A percentile compares a stretch with the other conserved stretches of the same genome.
phyloP scores from a whole-genome alignment of 2,113 vertebrate species.

The Dryoscopus gambensis region DNA sequence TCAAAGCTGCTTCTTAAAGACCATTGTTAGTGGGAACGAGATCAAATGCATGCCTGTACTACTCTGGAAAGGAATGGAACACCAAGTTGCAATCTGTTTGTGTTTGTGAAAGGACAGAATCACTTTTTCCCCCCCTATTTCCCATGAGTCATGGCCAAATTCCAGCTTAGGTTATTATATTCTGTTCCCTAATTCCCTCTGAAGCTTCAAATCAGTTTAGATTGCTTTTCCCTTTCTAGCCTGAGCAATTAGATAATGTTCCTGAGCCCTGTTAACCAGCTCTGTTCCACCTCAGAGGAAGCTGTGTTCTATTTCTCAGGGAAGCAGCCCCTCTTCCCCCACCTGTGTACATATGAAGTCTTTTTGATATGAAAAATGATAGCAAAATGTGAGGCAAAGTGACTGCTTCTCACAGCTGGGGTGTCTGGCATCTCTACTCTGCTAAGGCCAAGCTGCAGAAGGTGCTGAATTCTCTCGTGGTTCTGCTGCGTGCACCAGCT shows the following conservation, averaged over 20 bases:
- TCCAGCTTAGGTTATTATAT: slow-evolving; percentile 48
- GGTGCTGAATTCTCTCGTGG: background rate
- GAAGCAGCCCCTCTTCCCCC: background rate
- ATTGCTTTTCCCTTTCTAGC: slow-evolving; percentile 43
- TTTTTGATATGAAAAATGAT: background rate
- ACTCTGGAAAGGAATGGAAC: background rate
- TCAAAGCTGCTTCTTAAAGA: background rate
- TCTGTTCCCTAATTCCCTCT: slow-evolving; percentile 44
- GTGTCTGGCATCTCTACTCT: background rate
- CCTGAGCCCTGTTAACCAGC: slow-evolving; percentile 14
- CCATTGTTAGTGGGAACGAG: background rate
- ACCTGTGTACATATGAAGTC: background rate
- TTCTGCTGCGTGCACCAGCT: background rate
- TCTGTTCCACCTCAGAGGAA: background rate
- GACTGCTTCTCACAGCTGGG: background rate
- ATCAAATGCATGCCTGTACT: background rate
- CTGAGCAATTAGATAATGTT: slow-evolving; percentile 40
- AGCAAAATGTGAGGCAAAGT: background rate
- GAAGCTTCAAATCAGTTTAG: slow-evolving; percentile 51
- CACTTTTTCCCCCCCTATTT: background rate
- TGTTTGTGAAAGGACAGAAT: background rate
- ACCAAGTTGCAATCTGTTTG: background rate
- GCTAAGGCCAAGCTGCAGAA: background rate
- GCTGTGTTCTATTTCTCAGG: background rate
- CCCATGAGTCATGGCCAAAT: background rate